These are phyloP conservation scores for Leptothorax acervorum DNA, from an alignment of 2,888 invertebrate genomes.

Conservation along the genomic window DNA sequence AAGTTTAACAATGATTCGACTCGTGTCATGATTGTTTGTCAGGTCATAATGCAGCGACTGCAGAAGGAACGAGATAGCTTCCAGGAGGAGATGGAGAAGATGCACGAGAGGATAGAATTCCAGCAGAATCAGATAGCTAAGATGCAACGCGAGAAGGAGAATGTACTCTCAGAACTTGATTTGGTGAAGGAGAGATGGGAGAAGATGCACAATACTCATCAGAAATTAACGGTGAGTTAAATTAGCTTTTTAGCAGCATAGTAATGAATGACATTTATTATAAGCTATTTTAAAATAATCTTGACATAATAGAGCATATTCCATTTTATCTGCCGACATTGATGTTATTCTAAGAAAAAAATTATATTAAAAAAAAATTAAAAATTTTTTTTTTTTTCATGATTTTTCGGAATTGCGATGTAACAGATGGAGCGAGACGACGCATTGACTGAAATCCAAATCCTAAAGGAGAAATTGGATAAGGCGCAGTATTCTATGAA, in stretches of 20 bases:
- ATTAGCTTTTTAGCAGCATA: background rate
- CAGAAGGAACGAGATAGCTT: conserved; percentile 96
- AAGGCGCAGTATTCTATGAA: conserved; percentile 93
- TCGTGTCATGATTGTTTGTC: background rate
- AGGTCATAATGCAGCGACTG: conserved; percentile 91
- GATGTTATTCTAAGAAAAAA: background rate
- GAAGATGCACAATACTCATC: conserved; percentile 93
- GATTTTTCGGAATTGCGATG: background rate
- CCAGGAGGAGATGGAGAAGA: conserved; percentile 92
- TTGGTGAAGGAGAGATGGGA: conserved; percentile 95
- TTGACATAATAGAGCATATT: conserved; percentile 10
- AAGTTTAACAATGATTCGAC: conserved; percentile 4
- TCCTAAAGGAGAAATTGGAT: conserved; percentile 95
- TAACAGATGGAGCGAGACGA: conserved; percentile 94
- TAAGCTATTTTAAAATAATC: background rate
- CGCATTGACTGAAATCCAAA: conserved; percentile 93
- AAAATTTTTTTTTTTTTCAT: background rate
- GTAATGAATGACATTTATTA: background rate
- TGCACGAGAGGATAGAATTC: conserved; percentile 93
- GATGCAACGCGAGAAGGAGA: conserved; percentile 94
- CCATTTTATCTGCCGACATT: background rate
- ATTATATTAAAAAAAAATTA: background rate
- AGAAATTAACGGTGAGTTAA: conserved; percentile 91
- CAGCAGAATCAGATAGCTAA: conserved; percentile 93
- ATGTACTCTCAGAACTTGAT: conserved; percentile 94